These are phyloP conservation scores for Steinernema carpocapsae DNA, from an alignment of 2,888 invertebrate species.

Conservation along the genomic window DNA sequence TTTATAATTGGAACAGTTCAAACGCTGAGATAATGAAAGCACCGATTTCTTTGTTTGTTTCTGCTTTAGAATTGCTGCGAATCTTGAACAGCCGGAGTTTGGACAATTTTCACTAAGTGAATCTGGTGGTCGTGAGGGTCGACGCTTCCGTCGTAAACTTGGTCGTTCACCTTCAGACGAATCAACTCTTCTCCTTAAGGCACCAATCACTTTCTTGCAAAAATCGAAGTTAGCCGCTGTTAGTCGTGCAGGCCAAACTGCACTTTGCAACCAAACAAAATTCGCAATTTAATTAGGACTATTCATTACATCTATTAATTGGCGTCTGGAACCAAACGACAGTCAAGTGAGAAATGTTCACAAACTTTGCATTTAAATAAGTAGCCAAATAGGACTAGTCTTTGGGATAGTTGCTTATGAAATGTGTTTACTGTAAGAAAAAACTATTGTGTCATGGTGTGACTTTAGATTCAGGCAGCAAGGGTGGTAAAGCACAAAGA, in stretches of 20 bases:
- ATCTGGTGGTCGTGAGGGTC: conserved; percentile 46
- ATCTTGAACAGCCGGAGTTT: neutral
- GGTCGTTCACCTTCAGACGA: conserved; percentile 50
- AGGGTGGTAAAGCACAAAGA: conserved; percentile 31
- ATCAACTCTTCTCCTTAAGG: conserved; percentile 42
- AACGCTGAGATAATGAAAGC: neutral
- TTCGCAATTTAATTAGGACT: neutral
- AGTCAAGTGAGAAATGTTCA: conserved; percentile 5
- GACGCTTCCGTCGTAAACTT: conserved; percentile 46
- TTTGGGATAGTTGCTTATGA: neutral
- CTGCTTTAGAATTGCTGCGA: conserved; percentile 7
- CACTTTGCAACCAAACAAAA: no score
- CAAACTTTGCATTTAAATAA: conserved; percentile 15
- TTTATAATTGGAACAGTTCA: neutral
- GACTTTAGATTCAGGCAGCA: conserved; percentile 16
- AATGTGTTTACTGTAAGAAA: neutral
- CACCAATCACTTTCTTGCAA: no score
- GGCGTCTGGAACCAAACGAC: neutral
- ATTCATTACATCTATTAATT: conserved; percentile 18
- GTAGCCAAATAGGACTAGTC: neutral
- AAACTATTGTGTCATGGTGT: conserved; percentile 16
- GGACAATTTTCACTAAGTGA: conserved; percentile 41
- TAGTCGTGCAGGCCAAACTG: no score
- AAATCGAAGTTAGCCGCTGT: no score
- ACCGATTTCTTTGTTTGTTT: neutral